Conservation (phyloP, 23 tunicate genomes). For the Styela clava region DNA sequence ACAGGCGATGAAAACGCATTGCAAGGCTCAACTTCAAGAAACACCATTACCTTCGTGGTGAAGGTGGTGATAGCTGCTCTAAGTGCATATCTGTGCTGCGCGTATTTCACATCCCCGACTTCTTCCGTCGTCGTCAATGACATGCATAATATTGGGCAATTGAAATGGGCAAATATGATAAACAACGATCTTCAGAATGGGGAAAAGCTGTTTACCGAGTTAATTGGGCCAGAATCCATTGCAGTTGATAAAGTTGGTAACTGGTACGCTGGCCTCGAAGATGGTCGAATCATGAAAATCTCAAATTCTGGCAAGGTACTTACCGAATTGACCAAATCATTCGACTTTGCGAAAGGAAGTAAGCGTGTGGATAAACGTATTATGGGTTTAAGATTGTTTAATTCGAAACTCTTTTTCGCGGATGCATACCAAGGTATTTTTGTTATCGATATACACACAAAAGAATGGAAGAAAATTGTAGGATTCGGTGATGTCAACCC, state of each 20-base stretch:
- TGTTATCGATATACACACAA: background rate
- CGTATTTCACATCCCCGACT: background rate
- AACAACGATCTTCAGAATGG: background rate
- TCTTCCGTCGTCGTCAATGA: background rate
- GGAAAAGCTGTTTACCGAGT: background rate
- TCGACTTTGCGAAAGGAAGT: background rate
- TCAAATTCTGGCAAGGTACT: background rate
- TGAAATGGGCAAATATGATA: background rate
- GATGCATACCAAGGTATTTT: constrained; percentile 29
- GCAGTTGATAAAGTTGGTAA: background rate
- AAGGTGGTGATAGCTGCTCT: too few species aligned
- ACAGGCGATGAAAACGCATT: too few species aligned
- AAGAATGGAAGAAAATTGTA: constrained; percentile 2
- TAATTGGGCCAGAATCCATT: background rate
- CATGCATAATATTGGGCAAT: background rate
- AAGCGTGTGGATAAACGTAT: background rate
- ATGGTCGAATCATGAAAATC: background rate
- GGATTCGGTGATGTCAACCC: background rate
- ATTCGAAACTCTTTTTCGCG: constrained; percentile 1
- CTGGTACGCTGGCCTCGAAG: background rate
- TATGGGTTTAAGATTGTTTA: constrained; percentile 5
- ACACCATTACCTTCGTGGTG: too few species aligned
- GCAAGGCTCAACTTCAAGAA: too few species aligned
- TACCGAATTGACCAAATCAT: background rate
- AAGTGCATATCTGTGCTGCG: background rate